Evolutionary conservation across 2,797 vertebrate species (phyloP).

Genomic region (Crocodylus rhombifer): DNA sequence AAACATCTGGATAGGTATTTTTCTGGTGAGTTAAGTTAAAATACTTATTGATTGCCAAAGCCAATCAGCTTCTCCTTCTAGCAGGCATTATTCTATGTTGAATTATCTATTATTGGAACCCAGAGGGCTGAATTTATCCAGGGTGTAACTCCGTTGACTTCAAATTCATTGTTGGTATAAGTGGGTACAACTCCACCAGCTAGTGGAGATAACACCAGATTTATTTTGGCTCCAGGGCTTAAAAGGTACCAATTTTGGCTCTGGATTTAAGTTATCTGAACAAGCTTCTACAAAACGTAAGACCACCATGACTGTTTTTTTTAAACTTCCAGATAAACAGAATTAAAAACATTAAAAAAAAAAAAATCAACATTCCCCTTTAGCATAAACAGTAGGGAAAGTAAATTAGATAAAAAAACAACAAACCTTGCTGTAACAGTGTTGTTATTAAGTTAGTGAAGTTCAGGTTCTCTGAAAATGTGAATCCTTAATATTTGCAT

Average conservation of each 20-base stretch:
- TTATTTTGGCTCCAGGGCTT: neutral
- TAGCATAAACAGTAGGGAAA: neutral
- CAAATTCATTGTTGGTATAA: neutral
- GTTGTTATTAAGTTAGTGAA: neutral
- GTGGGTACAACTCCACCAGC: neutral
- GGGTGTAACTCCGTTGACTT: no score
- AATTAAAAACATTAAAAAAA: neutral
- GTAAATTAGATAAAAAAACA: neutral
- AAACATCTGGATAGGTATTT: neutral
- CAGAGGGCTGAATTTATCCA: neutral
- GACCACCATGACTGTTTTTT: neutral
- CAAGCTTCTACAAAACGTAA: neutral
- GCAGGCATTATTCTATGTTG: neutral
- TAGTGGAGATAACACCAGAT: neutral
- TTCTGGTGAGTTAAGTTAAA: neutral
- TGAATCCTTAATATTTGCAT: no score
- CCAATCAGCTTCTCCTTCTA: neutral
- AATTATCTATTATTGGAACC: neutral
- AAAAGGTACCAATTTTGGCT: neutral
- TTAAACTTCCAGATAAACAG: neutral
- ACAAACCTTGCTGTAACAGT: neutral
- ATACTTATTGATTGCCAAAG: neutral
- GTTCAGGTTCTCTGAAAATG: neutral
- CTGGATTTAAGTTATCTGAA: neutral
- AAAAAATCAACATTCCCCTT: neutral